Evolutionary conservation across 2,888 invertebrate genomes (phyloP).

Genomic region (Hydrotaea diabolus): DNA sequence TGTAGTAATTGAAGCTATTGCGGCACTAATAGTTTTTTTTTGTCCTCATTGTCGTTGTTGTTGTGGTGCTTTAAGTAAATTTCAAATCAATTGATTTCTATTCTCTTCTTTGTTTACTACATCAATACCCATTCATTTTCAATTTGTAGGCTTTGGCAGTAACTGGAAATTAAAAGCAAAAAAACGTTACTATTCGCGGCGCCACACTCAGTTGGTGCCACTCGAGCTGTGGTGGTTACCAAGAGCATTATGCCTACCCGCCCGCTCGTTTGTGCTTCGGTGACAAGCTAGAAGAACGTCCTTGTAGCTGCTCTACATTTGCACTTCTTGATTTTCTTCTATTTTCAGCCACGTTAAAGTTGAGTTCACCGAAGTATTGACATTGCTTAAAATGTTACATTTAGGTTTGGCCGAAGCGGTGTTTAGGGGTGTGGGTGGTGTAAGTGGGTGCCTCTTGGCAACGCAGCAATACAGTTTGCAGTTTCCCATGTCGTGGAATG

Average conservation of each 20-base stretch:
- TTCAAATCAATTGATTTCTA: constrained; percentile 55
- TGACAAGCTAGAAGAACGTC: not conserved
- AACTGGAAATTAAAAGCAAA: constrained; percentile 47
- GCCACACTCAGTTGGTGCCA: no score
- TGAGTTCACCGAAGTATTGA: constrained; percentile 12
- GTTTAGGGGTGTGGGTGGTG: no score
- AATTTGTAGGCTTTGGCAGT: constrained; percentile 5
- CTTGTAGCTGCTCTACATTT: constrained; percentile 43
- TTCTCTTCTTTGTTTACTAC: not conserved
- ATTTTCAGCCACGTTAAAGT: not conserved
- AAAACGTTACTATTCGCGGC: constrained; percentile 47
- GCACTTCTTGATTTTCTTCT: not conserved
- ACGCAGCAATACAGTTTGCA: not conserved
- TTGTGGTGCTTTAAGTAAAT: constrained; percentile 26
- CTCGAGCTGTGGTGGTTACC: no score
- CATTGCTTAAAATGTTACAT: constrained; percentile 6
- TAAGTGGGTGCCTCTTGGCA: not conserved
- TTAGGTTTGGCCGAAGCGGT: not conserved
- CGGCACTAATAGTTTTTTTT: not conserved
- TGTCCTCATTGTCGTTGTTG: not conserved
- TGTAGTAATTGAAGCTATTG: not conserved
- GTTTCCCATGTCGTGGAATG: not conserved
- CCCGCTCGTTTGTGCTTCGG: no score
- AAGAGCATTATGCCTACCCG: no score
- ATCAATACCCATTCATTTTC: not conserved